Percentiles rank a stretch among this genome's conserved stretches.
Conservation (phyloP, 64 coral and sea anemone genomes). For the Astreopora myriophthalma region DNA sequence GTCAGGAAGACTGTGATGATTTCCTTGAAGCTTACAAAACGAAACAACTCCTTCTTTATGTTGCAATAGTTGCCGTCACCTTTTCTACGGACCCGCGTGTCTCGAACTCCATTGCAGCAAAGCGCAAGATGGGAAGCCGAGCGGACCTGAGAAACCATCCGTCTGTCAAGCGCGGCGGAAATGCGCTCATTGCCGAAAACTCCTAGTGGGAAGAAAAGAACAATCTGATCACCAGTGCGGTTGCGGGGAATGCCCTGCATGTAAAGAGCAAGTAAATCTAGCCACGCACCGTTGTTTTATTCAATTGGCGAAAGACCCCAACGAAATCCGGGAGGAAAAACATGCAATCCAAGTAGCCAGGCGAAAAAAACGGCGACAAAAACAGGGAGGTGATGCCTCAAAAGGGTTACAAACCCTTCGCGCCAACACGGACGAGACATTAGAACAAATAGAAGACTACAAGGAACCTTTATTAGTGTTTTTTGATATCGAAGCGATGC, state of each 20-base stretch:
- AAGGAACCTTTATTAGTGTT: not conserved
- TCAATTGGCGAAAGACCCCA: not conserved
- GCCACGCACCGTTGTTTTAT: constrained; percentile 27
- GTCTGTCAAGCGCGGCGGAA: not conserved
- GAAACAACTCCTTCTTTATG: not conserved
- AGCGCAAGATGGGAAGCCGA: not conserved
- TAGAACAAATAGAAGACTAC: not conserved
- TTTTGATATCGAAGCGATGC: constrained; percentile 47
- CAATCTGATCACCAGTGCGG: constrained; percentile 7
- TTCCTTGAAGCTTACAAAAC: not conserved
- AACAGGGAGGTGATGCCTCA: not conserved
- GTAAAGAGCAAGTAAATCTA: constrained; percentile 1
- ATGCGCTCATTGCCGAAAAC: not conserved
- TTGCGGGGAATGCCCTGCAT: not conserved
- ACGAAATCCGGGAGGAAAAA: not conserved
- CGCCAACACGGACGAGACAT: not conserved
- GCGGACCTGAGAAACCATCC: not conserved
- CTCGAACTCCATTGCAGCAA: not conserved
- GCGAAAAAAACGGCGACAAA: not conserved
- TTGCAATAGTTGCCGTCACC: not conserved
- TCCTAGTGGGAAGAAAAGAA: not conserved
- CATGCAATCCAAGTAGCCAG: not conserved
- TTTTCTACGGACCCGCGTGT: too few species aligned
- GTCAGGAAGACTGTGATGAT: not conserved
- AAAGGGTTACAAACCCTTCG: not conserved